Percentiles rank a stretch among this genome's conserved stretches.
phyloP scores from a whole-genome alignment of 2,797 vertebrate genomes.

The Gephyroberyx darwinii region DNA sequence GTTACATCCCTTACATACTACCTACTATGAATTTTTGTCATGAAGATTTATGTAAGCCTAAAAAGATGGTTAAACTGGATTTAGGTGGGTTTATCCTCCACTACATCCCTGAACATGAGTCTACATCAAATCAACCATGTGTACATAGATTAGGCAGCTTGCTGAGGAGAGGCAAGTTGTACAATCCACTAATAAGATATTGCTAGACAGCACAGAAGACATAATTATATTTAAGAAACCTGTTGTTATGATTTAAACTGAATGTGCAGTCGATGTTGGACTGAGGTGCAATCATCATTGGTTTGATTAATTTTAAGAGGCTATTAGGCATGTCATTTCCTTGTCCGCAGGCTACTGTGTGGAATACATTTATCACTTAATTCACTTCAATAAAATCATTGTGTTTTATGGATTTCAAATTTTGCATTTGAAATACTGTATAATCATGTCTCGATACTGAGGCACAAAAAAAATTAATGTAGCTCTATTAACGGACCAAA shows the following conservation, averaged over 20 bases:
- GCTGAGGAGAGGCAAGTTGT: conserved; percentile 15
- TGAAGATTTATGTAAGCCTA: too few relatives aligned
- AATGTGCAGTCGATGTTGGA: not conserved
- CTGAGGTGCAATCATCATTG: not conserved
- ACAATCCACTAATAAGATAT: not conserved
- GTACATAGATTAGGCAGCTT: not conserved
- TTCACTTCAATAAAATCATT: not conserved
- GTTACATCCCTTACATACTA: conserved; percentile 9
- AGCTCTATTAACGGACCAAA: conserved; percentile 39
- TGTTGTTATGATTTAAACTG: not conserved
- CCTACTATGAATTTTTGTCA: not conserved
- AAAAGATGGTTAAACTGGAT: not conserved
- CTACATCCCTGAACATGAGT: too few relatives aligned
- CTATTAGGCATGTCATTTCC: not conserved
- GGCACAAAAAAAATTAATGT: conserved; percentile 7
- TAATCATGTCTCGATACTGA: conserved; percentile 4
- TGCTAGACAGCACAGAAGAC: not conserved
- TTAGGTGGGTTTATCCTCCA: not conserved
- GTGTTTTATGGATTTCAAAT: not conserved
- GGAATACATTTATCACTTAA: not conserved
- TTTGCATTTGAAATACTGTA: not conserved
- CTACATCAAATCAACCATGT: too few relatives aligned
- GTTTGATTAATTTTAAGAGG: not conserved
- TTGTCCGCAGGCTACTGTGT: not conserved
- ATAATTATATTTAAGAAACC: not conserved